Evolutionary conservation across 2,797 vertebrate genomes (phyloP), one percentile per base, ranked within the genome.

Genomic region (Leuciscus waleckii): DNA sequence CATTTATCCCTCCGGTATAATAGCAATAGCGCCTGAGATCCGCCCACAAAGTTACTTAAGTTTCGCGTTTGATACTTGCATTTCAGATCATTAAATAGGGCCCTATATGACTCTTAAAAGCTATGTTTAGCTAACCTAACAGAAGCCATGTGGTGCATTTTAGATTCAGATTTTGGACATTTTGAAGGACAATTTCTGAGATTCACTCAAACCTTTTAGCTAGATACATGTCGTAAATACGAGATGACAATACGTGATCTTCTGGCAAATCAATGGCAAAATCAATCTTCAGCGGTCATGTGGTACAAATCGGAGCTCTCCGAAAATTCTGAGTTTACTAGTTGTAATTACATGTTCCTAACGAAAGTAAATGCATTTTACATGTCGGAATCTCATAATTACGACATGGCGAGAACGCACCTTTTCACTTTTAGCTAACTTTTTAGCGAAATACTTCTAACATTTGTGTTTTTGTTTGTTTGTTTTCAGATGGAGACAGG

Each of bases 401-500:
- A 13, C 10, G 23, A 26, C 23, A 61, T n/a, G 10, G 56, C 17
- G 6, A 17, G 29, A 65, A 32, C 0, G 1, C 14, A 32, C 3
- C 14, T 32, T 37, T 69, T 69, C 35, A 39, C 54, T 32, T 79
- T 46, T 14, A 29, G 26, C 61, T 21, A 19, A 5, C 7, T 68
- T 65, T 73, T 82, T 65, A 63, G 10, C 9, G 3, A 65, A 58
- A 49, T n/a, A 37, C 3, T 26, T 32, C 70, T 81, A 46, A 70
- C n/a, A n/a, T 46, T 26, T 81, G 37, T 79, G 68, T 86, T 26
- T 65, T 32, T 65, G n/a, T 79, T 32, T 71, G n/a, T 65, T 81
- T 73, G n/a, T 67, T 82, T 87, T 1, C 88, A 95, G 95, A 78
- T 91, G 87, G 92, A 94, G 86, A 93, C 88, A 1, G 82, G 88